Base-by-base conservation (phyloP, 2,888 invertebrate species). In the Mythimna ferrago region DNA sequence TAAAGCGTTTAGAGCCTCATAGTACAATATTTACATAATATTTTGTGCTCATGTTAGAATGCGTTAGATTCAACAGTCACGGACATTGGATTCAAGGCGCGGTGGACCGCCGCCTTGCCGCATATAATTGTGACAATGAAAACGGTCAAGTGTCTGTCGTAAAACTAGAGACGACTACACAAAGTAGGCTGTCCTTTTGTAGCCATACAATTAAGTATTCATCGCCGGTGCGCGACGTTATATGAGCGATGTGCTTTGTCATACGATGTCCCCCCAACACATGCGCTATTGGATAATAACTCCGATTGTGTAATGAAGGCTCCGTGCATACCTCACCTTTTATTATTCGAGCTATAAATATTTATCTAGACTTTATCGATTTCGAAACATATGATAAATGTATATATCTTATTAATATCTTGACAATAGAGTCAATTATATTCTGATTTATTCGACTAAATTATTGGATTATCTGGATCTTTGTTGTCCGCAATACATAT, bases 141-240 rank as follows among this genome's bases (percentile, higher is more conserved):
- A 91, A 92, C 91, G 93, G 93, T 91, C 92, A 94, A 93, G 92
- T 92, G 93, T 94, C 93, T 93, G 91, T 93, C 94, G 94, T 94
- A 94, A 94, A 94, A 94, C 92, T 92, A 92, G 89, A 92, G 89
- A 92, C 90, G 89, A 88, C 87, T 88, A 91, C 89, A 93, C 91
- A 94, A 92, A 92, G 91, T 92, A 91, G 90, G 90, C 89, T 91
- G 91, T 92, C 93, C 93, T 93, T 93, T 93, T 93, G 93, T 92
- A 90, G 90, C 85, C 90, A 92, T 89, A 92, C 92, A 92, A 94
- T 95, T 92, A 93, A 87, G 92, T 93, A 93, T 94, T 93, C 93
- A 92, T 90, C 87, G 86, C 83, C 84, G 83, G 91, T 91, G 85
- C 88, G 89, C 87, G 87, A 86, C 87, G 89, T 90, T 87, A 85